Evolutionary conservation across 2,797 vertebrate species (phyloP), one percentile per base, ranked within the genome.

Genomic region (Sebastolobus altivelis): DNA sequence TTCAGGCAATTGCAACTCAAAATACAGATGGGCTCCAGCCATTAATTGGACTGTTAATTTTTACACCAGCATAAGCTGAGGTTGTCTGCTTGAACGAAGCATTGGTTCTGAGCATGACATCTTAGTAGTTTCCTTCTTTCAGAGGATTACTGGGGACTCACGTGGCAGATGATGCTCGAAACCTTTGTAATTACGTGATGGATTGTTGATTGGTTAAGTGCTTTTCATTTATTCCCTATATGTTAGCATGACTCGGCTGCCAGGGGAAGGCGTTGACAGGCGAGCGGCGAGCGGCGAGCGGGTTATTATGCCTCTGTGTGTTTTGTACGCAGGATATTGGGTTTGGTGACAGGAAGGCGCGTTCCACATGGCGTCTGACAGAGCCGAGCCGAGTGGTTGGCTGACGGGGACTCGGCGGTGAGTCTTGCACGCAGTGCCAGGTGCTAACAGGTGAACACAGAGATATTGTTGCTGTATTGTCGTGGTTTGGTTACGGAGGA

Each of bases 381-480:
- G 84, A 84, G 89, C 82, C 37, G 77, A 83, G 88, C 71, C 72
- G 81, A 76, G 88, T 80, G 81, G 85, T 80, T 72, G 82, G 85
- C 83, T 88, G 89, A 83, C 67, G 58, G 81, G 66, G 78, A 46
- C 65, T 70, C 74, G 33, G 88, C 81, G 40, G 65, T 54, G 83
- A 85, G 91, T 81, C 85, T 81, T 83, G 79, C 85, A 72, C 12
- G 63, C 69, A 58, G 87, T 77, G 85, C 87, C 87, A 84, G 88
- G 91, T 88, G 94, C 81, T 92, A 95, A 95, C 94, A 95, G 95
- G 93, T 91, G 91, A 95, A 94, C 93, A 93, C 91, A 87, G 91
- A 88, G 89, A 87, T 91, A 93, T 92, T 93, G 93, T 92, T 79
- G 87, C 84, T 69, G 82, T 72, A 88, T 93, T 93, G 89, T 90